A percentile compares a stretch with the other conserved stretches of the same genome.
Evolutionary conservation across 2,113 vertebrate species (phyloP).

Genomic region (Prionailurus viverrinus): DNA sequence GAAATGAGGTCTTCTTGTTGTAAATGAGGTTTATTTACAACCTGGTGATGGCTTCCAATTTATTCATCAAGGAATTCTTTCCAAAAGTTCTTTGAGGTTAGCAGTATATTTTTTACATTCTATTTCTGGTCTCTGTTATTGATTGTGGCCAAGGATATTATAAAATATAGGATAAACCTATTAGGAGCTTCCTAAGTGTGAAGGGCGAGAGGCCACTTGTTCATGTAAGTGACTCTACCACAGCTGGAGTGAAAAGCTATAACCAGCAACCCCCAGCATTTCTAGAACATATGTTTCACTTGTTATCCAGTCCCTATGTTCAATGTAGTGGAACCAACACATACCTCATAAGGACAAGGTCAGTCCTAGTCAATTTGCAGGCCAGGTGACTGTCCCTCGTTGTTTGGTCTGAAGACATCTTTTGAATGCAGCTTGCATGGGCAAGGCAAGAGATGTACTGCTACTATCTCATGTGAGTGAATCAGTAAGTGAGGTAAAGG

Average conservation of each 20-base stretch:
- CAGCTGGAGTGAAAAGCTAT: background rate
- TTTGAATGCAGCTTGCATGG: background rate
- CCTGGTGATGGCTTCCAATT: background rate
- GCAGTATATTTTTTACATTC: background rate
- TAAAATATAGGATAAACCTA: background rate
- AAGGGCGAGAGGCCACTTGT: background rate
- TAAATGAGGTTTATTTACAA: slow-evolving; percentile 18
- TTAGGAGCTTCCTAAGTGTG: background rate
- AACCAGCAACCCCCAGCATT: background rate
- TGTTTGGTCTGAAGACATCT: background rate
- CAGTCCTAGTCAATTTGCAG: background rate
- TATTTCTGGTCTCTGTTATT: background rate
- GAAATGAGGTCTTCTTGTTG: background rate
- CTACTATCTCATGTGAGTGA: background rate
- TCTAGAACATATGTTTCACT: background rate
- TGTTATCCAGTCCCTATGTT: background rate
- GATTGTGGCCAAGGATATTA: background rate
- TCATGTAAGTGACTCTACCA: background rate
- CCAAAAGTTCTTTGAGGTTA: slow-evolving; percentile 4
- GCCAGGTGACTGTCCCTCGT: background rate
- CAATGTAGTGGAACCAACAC: background rate
- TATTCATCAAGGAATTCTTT: slow-evolving; percentile 28
- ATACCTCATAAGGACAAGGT: background rate
- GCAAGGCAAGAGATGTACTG: background rate
- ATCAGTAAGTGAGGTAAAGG: background rate